Base-by-base conservation (phyloP, 2,113 vertebrate genomes). In the Platysternon megacephalum region DNA sequence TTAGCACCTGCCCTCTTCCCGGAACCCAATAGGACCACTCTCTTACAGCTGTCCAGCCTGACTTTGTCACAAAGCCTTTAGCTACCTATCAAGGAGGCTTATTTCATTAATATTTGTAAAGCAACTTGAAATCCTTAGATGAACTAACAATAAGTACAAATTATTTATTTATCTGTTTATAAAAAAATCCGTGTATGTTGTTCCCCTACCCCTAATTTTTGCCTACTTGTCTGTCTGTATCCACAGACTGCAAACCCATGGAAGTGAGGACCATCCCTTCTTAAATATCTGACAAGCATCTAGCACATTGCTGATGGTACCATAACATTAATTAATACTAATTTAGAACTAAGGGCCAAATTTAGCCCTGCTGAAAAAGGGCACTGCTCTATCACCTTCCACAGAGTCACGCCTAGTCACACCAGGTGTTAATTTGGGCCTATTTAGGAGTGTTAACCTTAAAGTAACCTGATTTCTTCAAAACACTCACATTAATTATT, bases 241-340 rank as follows among this genome's bases (percentile, higher is more conserved):
- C 12, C 55, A 19, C 14, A 29, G 84, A 39, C 42, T 8, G 2
- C 29, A 86, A 79, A 82, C 74, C 84, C 68, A 89, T 12, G 52
- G 86, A 28, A 83, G 5, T 24, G 85, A 3, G 1, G 0, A 80
- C 35, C 1, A 0, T 1, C 0, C 2, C 7, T 26, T 79, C 29
- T 87, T 5, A 9, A 56, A 78, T 52, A 48, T 1, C 28, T 86
- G 17, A 2, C 80, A 72, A 4, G 61, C 76, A 19, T 85, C 29
- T 85, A 13, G 53, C 10, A 19, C 2, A 16, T 3, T 44, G 81
- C 8, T 49, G 91, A 55, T 52, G 29, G 7, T 84, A 35, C 5
- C 91, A 39, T 10, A 2, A 87, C 1, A 81, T 87, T 86, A 86
- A 65, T 4, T 61, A 16, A 5, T 1, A 5, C 26, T 2, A 32